phyloP scores from a whole-genome alignment of 2,797 vertebrate species.

The Rhabdophis nuchalis region DNA sequence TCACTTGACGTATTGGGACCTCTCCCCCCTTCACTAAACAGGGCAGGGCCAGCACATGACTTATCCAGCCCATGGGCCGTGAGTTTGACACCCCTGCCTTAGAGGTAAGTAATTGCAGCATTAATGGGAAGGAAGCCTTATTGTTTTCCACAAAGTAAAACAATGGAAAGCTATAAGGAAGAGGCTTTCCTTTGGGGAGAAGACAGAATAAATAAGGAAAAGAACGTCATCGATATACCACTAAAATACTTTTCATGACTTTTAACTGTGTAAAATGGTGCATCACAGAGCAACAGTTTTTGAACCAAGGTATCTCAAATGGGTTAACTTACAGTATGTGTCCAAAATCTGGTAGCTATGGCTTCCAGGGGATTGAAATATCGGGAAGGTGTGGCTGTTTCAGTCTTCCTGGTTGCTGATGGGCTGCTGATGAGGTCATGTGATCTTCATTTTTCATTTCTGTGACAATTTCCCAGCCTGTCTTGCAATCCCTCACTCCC shows the following conservation, averaged over 20 bases:
- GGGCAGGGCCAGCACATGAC: no score
- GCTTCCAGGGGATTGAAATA: not conserved
- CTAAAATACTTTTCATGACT: not conserved
- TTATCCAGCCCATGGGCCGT: no score
- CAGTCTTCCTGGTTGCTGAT: not conserved
- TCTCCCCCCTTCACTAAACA: no score
- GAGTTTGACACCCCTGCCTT: not conserved
- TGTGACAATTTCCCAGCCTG: not conserved
- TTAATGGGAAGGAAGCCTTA: not conserved
- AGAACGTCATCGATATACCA: not conserved
- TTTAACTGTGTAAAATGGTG: not conserved
- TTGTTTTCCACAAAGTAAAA: rapidly evolving
- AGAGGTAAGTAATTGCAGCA: not conserved
- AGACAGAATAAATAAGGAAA: not conserved
- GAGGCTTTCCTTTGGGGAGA: not conserved
- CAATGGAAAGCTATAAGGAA: not conserved
- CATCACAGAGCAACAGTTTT: not conserved
- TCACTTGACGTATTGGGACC: no score
- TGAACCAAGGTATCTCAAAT: not conserved
- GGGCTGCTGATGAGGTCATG: not conserved
- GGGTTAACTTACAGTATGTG: not conserved
- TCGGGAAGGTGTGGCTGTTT: not conserved
- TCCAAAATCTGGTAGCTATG: not conserved
- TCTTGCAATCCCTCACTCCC: not conserved
- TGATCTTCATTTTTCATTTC: not conserved